Evolutionary conservation across 1,140 invertebrate genomes (phyloP), one percentile per base, ranked within the genome.

Genomic region (Magallana gigas): DNA sequence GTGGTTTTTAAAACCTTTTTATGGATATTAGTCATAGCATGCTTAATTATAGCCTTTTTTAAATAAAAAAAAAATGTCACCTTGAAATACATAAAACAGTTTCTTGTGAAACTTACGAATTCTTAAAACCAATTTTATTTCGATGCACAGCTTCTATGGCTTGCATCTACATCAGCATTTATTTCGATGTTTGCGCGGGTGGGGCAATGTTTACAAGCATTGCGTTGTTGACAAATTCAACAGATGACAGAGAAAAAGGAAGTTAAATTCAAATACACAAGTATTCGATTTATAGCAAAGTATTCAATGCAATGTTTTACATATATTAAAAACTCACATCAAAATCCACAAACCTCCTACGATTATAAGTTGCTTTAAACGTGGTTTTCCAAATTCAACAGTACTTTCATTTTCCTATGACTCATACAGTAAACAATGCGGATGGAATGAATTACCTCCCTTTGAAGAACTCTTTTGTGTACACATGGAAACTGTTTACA

Each of bases 401-500:
- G 60, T 64, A 76, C 68, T 76, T 76, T 76, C 68, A 76, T 76
- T 76, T 76, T 76, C 68, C 8, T 76, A 76, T 76, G 68, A 76
- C 68, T 76, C 68, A 76, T 76, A 76, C 68, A 23, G 64, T 71
- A 48, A 76, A 23, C 68, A 76, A 76, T 76, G 68, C 68, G 68
- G 68, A 76, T 76, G 60, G 5, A 29, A 8, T 29, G 14, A 59
- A 56, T 86, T 57, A 36, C 48, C 80, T 64, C 85, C 85, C 68
- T 86, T 86, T n/a, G 1, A 7, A 36, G 48, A 57, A 58, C 62
- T 86, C 85, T 86, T 36, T 71, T 80, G 68, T 80, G 76, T 86
- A 86, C 64, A 29, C 76, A 86, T 86, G 85, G 85, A 86, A 86
- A 86, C 85, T 86, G 85, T 86, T 86, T 86, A 86, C 85, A 86